These are phyloP conservation scores for Trachymyrmex septentrionalis DNA, from an alignment of 1,140 invertebrate genomes.

Conservation along the genomic window DNA sequence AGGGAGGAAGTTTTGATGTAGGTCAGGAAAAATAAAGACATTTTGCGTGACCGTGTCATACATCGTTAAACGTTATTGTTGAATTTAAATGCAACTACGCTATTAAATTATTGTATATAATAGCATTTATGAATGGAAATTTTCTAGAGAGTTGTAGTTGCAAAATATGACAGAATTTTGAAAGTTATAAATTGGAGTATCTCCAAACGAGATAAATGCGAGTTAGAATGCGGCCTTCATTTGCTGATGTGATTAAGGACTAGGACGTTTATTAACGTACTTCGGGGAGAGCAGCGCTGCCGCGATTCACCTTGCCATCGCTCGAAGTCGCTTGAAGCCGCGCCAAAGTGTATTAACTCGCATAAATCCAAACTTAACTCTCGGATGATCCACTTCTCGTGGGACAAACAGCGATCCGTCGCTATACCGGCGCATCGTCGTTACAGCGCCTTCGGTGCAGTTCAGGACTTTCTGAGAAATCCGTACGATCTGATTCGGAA, in stretches of 20 bases:
- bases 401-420: conserved; percentile 58
- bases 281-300: conserved; percentile 40
- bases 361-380: conserved; percentile 63
- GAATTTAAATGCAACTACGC: conserved; percentile 4
- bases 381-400: conserved; percentile 60
- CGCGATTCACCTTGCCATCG: conserved; percentile 53
- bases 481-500: conserved; percentile 8
- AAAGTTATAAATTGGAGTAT: conserved; percentile 57
- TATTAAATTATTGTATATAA: background rate
- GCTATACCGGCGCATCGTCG: conserved; percentile 17
- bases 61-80: background rate
- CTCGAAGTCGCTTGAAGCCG: conserved; percentile 62
- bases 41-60: background rate
- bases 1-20: background rate
- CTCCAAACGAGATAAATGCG: conserved; percentile 59
- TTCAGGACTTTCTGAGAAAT: conserved; percentile 10
- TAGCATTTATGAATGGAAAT: conserved; percentile 1
- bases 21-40: background rate
- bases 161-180: conserved; percentile 20
- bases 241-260: conserved; percentile 60
- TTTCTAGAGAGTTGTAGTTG: background rate
- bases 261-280: conserved; percentile 62
- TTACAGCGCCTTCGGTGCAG: background rate
- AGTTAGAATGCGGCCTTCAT: conserved; percentile 58
- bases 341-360: conserved; percentile 64